Percentiles rank a stretch among this genome's conserved stretches.
phyloP scores from a whole-genome alignment of 2,797 vertebrate species.

The Pipistrellus kuhlii region DNA sequence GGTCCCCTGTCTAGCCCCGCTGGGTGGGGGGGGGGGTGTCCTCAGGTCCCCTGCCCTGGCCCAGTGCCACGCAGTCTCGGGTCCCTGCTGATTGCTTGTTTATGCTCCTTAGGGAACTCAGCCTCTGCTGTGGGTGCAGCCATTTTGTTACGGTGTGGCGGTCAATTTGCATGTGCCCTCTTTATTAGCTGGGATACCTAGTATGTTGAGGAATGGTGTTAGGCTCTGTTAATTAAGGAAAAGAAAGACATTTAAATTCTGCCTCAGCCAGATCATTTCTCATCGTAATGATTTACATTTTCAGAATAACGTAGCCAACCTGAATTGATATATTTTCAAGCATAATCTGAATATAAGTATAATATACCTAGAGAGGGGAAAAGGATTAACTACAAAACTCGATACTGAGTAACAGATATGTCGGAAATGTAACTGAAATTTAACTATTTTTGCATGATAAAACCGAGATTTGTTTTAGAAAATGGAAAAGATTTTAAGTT shows the following conservation, averaged over 20 bases:
- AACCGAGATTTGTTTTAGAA: slow-evolving; percentile 2
- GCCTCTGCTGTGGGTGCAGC: no score
- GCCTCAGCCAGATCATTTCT: slow-evolving; percentile 14
- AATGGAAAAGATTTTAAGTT: slow-evolving; percentile 36
- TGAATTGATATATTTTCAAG: slow-evolving; percentile 33
- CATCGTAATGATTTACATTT: slow-evolving; percentile 2
- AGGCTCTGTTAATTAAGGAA: slow-evolving; percentile 26
- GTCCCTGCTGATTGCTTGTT: no score
- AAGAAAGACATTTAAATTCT: slow-evolving; percentile 50
- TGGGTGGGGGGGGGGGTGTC: no score
- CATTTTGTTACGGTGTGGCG: no score
- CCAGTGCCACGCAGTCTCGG: no score
- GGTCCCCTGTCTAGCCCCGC: no score
- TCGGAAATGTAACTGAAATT: slow-evolving; percentile 29
- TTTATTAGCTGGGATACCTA: not conserved
- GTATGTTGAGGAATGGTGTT: not conserved
- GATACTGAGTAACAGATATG: not conserved
- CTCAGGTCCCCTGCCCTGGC: no score
- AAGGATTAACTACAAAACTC: slow-evolving; percentile 13
- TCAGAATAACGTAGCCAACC: slow-evolving; percentile 27
- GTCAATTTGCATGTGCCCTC: no score
- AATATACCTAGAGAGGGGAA: not conserved
- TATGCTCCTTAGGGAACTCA: no score
- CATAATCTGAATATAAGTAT: slow-evolving; percentile 32
- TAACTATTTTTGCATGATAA: slow-evolving; percentile 15